Evolutionary conservation across 2,113 vertebrate genomes (phyloP), one percentile per base, ranked within the genome.

Genomic region (Apistogramma diplotaenia): DNA sequence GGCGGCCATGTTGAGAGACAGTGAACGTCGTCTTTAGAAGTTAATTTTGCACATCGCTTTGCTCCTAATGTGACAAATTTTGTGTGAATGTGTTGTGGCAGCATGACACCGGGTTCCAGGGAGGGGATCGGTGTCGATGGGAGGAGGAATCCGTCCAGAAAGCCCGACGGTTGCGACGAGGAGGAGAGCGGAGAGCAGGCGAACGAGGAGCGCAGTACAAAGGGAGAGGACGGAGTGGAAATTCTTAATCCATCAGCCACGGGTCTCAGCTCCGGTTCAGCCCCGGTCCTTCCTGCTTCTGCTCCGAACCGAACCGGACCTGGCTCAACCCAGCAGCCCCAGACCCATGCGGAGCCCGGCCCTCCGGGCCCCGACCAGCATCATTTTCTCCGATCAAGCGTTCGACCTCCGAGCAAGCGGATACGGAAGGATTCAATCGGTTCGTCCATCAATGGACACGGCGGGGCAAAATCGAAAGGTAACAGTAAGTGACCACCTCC

Each of bases 1-100:
- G 98, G 98, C 98, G 97, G 98, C 98, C 98, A 99, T 99, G 97
- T 99, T 99, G 97, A 97, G 96, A 96, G 96, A 94, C 93, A 96
- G 94, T 90, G 88, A 92, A 93, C 93, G 92, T 89, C 93, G 94
- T 93, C 89, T 95, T 93, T 93, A 93, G 91, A 95, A 95, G 92
- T 96, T 93, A 89, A 92, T 92, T 94, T 92, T 75, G 58, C 89
- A 71, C 91, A 89, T 78, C 79, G 90, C 78, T 84, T 91, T 77
- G 60, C 81, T 84, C 73, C 73, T 62, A 90, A 90, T 78, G 56
- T 89, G 58, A 92, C 79, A 78, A 62, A 62, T 85, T 82, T 65
- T n/a, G 21, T 61, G 60, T 74, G 83, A 87, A 92, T 93, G 88
- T 93, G 80, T 93, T 89, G 79, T 76, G 90, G 78, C 94, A 99